Evolutionary conservation across 1,140 invertebrate genomes (phyloP).

Genomic region (Ephestia elutella): DNA sequence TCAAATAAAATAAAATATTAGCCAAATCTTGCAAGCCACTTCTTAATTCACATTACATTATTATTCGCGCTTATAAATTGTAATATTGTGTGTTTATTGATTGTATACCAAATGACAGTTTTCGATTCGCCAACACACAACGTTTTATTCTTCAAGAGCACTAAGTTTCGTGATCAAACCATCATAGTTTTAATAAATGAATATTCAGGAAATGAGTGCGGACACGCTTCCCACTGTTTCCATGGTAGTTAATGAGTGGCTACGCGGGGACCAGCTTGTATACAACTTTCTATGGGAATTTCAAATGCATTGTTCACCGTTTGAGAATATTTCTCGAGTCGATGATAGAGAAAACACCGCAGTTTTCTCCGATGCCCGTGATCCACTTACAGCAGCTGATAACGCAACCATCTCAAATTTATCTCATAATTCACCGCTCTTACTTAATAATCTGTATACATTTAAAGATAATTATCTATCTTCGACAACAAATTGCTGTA

Average conservation of each 20-base stretch:
- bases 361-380: conserved; percentile 3
- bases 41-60: too few relatives aligned
- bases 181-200: not conserved
- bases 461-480: conserved; percentile 7
- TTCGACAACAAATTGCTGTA: not conserved
- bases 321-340: conserved; percentile 6
- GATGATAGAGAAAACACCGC: conserved; percentile 4
- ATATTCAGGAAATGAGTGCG: conserved; percentile 1
- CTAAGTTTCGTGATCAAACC: not conserved
- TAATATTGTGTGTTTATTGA: too few relatives aligned
- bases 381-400: conserved; percentile 14
- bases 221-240: conserved; percentile 4
- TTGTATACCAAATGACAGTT: too few relatives aligned
- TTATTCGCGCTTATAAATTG: too few relatives aligned
- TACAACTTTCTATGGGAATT: conserved; percentile 55
- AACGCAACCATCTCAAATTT: not conserved
- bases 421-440: conserved; percentile 6
- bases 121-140: too few relatives aligned
- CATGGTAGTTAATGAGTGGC: conserved; percentile 10
- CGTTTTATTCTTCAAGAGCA: too few relatives aligned
- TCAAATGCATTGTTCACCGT: conserved; percentile 28
- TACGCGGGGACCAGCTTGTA: conserved; percentile 27
- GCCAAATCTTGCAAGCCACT: too few relatives aligned
- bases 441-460: not conserved
- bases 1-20: too few relatives aligned